Conservation (phyloP, 2,888 invertebrate genomes). For the Apotomis capreana region DNA sequence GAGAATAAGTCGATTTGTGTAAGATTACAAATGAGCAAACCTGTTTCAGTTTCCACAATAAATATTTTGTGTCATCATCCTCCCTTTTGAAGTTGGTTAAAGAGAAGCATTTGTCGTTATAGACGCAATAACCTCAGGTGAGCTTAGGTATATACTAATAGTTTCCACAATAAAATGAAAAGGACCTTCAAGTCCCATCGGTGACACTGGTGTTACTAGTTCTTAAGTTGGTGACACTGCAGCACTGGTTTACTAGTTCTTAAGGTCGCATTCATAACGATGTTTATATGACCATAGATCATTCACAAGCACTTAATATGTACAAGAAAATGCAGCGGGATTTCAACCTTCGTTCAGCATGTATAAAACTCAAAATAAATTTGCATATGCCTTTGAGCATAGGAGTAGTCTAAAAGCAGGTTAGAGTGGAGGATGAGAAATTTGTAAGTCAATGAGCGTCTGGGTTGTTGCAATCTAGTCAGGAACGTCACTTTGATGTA, state of each 20-base stretch:
- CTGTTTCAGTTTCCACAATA: too few relatives aligned
- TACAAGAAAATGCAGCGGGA: neutral
- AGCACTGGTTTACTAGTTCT: neutral
- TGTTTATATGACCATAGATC: neutral
- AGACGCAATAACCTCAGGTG: too few relatives aligned
- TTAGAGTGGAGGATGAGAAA: slow-evolving; percentile 18
- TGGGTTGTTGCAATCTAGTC: slow-evolving; percentile 27
- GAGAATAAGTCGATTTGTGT: too few relatives aligned
- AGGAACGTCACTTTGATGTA: slow-evolving; percentile 17
- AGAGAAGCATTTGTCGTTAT: too few relatives aligned
- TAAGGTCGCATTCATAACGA: neutral
- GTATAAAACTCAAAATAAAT: neutral
- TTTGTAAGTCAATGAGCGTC: slow-evolving; percentile 42
- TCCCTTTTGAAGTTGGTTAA: too few relatives aligned
- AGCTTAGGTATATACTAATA: too few relatives aligned
- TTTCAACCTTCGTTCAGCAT: neutral
- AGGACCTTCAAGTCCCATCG: too few relatives aligned
- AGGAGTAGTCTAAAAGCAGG: slow-evolving; percentile 4
- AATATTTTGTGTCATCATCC: too few relatives aligned
- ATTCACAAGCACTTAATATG: neutral
- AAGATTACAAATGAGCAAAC: too few relatives aligned
- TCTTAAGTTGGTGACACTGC: too few relatives aligned
- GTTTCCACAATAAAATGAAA: too few relatives aligned
- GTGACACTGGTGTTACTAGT: too few relatives aligned
- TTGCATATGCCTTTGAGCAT: neutral